Conservation (phyloP, 2,888 invertebrate genomes). For the Drosophila kuntzei region DNA sequence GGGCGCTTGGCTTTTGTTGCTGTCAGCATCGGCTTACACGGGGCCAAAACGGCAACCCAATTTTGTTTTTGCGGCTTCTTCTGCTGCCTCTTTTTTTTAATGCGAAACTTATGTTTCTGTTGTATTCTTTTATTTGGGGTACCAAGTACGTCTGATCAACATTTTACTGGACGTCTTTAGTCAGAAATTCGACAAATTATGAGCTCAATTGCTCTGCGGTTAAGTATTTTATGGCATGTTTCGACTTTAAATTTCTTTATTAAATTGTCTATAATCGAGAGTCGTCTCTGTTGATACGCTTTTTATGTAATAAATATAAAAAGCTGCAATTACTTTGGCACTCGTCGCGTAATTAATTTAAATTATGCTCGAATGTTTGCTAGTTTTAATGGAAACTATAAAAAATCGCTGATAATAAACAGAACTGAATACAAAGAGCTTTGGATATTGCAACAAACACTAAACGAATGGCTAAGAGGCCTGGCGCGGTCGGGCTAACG, state of each 20-base stretch:
- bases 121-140: slow-evolving; percentile 34
- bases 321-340: slow-evolving; percentile 31
- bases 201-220: slow-evolving; percentile 56
- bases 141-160: slow-evolving; percentile 25
- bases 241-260: slow-evolving; percentile 58
- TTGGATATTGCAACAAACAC: slow-evolving; percentile 30
- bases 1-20: slow-evolving; percentile 30
- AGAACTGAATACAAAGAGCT: slow-evolving; percentile 32
- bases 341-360: slow-evolving; percentile 36
- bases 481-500: slow-evolving; percentile 4
- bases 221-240: slow-evolving; percentile 20
- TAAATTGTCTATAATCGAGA: slow-evolving; percentile 31
- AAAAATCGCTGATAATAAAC: slow-evolving; percentile 26
- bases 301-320: slow-evolving; percentile 34
- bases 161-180: slow-evolving; percentile 48
- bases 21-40: slow-evolving; percentile 41
- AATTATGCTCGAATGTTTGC: slow-evolving; percentile 33
- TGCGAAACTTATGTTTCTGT: slow-evolving; percentile 67
- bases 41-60: slow-evolving; percentile 45
- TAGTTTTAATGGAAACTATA: slow-evolving; percentile 28
- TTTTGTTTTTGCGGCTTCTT: slow-evolving; percentile 47
- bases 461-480: slow-evolving; percentile 54
- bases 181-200: slow-evolving; percentile 62
- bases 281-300: slow-evolving; percentile 18
- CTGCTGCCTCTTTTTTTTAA: slow-evolving; percentile 57